phyloP scores from a whole-genome alignment of 2,797 vertebrate genomes.

The Cottoperca gobio region DNA sequence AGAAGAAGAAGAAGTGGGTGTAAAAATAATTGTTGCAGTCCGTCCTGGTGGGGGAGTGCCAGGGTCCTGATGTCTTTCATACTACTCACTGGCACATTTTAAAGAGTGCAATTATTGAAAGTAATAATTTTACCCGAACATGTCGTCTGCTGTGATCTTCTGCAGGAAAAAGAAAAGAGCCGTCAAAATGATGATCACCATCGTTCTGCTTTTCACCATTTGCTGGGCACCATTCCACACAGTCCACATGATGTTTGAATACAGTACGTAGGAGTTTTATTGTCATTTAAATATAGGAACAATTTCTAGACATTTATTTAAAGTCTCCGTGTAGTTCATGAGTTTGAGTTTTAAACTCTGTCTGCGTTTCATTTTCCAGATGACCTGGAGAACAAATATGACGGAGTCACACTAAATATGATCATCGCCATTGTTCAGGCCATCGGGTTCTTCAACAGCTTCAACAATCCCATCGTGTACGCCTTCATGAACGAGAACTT shows the following conservation, averaged over 20 bases:
- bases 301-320: too few species aligned
- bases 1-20: neutral
- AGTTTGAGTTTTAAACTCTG: neutral
- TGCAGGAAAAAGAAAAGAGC: slow-evolving; percentile 89
- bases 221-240: slow-evolving; percentile 91
- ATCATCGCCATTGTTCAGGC: slow-evolving; percentile 88
- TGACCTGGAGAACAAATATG: slow-evolving; percentile 85
- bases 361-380: slow-evolving; percentile 66
- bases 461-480: slow-evolving; percentile 90
- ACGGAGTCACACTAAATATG: slow-evolving; percentile 86
- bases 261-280: slow-evolving; percentile 79
- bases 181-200: slow-evolving; percentile 90
- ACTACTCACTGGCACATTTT: neutral
- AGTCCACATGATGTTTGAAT: slow-evolving; percentile 90
- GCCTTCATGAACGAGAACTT: slow-evolving; percentile 91
- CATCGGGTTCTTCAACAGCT: slow-evolving; percentile 90
- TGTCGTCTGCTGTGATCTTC: neutral
- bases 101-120: neutral
- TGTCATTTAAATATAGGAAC: neutral
- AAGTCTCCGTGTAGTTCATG: neutral
- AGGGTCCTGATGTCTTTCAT: neutral
- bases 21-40: neutral
- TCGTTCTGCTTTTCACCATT: slow-evolving; percentile 88
- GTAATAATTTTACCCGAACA: too few species aligned
- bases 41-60: neutral